Evolutionary conservation across 1,140 invertebrate species (phyloP), one percentile per base, ranked within the genome.

Genomic region (Zeugodacus cucurbitae): DNA sequence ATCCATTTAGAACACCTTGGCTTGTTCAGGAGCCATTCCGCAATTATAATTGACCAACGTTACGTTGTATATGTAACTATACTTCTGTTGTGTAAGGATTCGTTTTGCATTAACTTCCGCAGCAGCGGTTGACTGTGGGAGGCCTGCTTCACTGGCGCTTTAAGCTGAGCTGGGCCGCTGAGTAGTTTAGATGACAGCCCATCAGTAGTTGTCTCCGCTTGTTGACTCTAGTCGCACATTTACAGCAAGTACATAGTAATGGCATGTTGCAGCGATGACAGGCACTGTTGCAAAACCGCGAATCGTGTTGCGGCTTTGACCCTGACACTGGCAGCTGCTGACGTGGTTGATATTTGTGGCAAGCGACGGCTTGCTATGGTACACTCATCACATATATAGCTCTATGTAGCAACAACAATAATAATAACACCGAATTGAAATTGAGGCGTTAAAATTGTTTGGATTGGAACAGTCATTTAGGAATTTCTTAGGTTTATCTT

Each of bases 331-430:
- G 26, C 74, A 82, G 44, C 44, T 48, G 37, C 41, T 82, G 74
- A 82, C 74, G 34, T 48, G 41, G 41, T 82, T 82, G n/a, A 82
- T 82, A 82, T 74, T 74, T 82, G 41, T 48, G 74, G 22, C 74
- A 48, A 82, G 74, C 74, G 44, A 5, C 74, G 11, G 11, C 41
- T 0, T 37, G 32, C 4, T 37, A 70, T 26, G 48, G 10, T 82
- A 82, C 8, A 82, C 26, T 26, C n/a, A 48, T 22, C 34, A 82
- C 41, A 41, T 17, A 54, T 54, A 17, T 48, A 54, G n/a, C 74
- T 82, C 11, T n/a, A 6, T 32, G n/a, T 48, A 82, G 74, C 74
- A 82, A 48, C 74, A 54, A 82, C 2, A 48, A 17, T 29, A 41
- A 78, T 8, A 82, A 48, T 34, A 74, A 74, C 14, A 67, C 3